These are phyloP conservation scores for Poeciliopsis prolifica DNA, from an alignment of 2,113 vertebrate species.

Conservation along the genomic window DNA sequence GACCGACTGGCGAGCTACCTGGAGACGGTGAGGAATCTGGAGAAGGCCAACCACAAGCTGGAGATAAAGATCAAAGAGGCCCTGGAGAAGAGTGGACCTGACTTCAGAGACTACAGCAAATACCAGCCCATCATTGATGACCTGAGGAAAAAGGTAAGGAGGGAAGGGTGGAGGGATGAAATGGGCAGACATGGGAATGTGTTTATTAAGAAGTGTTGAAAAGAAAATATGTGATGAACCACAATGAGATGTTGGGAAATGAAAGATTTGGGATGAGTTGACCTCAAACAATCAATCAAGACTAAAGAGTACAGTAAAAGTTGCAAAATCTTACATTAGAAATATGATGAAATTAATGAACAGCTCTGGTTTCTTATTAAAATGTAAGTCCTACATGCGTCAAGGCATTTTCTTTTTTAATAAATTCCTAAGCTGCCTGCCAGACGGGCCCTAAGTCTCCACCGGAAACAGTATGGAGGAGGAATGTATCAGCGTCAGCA, in stretches of 20 bases:
- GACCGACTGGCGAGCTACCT: slow-evolving; percentile 83
- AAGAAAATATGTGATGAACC: slow-evolving; percentile 1
- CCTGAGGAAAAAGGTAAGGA: slow-evolving; percentile 81
- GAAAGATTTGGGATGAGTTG: not conserved
- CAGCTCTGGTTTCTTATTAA: not conserved
- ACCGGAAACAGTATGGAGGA: slow-evolving; percentile 60
- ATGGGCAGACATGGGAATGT: not conserved
- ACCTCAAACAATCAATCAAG: not conserved
- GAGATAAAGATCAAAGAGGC: slow-evolving; percentile 82
- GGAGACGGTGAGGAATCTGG: slow-evolving; percentile 81
- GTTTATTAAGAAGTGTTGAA: slow-evolving; percentile 18
- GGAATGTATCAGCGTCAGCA: slow-evolving; percentile 52
- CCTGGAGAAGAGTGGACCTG: slow-evolving; percentile 80
- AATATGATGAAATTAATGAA: too few species aligned
- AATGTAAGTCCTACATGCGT: not conserved
- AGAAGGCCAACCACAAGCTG: slow-evolving; percentile 81
- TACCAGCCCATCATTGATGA: slow-evolving; percentile 79
- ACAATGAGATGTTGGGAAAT: slow-evolving; percentile 3
- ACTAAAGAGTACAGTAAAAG: not conserved
- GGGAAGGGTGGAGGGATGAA: not conserved
- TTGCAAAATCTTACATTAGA: not conserved
- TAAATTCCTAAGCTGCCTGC: slow-evolving; percentile 4
- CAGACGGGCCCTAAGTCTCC: slow-evolving; percentile 12
- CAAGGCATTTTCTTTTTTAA: not conserved
- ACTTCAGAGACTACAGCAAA: slow-evolving; percentile 82